These are phyloP conservation scores for Oncorhynchus gorbuscha DNA, from an alignment of 2,113 vertebrate species.

Conservation along the genomic window DNA sequence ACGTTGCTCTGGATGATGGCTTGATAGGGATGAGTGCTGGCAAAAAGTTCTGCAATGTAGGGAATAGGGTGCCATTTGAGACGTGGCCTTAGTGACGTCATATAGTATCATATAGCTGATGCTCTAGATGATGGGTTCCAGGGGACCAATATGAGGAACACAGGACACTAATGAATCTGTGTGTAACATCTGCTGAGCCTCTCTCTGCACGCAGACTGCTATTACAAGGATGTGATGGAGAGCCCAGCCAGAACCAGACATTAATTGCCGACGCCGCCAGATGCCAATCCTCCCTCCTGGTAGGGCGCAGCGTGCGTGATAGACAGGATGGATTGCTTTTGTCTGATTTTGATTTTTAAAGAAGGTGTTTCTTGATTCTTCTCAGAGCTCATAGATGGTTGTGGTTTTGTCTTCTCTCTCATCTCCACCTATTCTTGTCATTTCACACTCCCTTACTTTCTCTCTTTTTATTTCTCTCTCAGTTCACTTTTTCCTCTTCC, in stretches of 20 bases:
- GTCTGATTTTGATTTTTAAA: conserved; percentile 27
- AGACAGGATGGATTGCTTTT: conserved; percentile 51
- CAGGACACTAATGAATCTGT: conserved; percentile 61
- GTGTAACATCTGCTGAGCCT: conserved; percentile 66
- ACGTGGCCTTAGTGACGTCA: background rate
- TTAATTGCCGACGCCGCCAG: conserved; percentile 66
- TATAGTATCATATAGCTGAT: conserved; percentile 40
- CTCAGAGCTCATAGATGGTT: conserved; percentile 8
- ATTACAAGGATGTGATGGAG: conserved; percentile 67
- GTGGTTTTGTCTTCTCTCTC: background rate
- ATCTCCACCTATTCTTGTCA: background rate
- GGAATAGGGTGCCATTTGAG: too few relatives aligned
- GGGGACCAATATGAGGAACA: conserved; percentile 59
- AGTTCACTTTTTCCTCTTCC: background rate
- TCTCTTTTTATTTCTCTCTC: background rate
- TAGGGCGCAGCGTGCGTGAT: conserved; percentile 42
- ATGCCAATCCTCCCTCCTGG: conserved; percentile 53
- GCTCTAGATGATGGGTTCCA: conserved; percentile 61
- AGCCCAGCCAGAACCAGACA: conserved; percentile 51
- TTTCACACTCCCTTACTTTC: conserved; percentile 14
- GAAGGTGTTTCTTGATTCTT: conserved; percentile 4
- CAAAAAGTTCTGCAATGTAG: background rate
- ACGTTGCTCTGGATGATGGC: too few relatives aligned
- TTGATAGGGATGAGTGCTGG: background rate
- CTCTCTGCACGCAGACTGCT: conserved; percentile 55